These are phyloP conservation scores for Ceratotherium simum DNA, from an alignment of 2,113 vertebrate species.

Conservation along the genomic window DNA sequence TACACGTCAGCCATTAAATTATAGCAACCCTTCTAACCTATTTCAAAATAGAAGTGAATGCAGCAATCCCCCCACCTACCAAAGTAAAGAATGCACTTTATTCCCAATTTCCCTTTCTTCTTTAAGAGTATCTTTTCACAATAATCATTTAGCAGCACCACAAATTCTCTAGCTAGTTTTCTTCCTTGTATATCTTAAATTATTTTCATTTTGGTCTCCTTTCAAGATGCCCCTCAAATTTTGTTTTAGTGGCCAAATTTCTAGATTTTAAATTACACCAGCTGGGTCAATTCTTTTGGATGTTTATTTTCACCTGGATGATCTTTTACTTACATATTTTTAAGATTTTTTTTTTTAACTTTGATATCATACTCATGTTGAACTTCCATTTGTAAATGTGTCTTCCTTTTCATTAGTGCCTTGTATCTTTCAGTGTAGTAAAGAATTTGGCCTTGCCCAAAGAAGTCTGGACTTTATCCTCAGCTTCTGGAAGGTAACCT, in stretches of 20 bases:
- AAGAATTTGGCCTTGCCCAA: background rate
- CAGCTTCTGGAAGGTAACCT: background rate
- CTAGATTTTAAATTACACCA: background rate
- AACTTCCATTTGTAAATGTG: background rate
- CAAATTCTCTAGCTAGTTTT: background rate
- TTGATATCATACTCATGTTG: background rate
- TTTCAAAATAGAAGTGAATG: no score
- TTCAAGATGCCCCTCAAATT: constrained; percentile 9
- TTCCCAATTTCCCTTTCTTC: background rate
- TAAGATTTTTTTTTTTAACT: background rate
- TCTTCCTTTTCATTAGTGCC: background rate
- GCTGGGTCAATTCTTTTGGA: background rate
- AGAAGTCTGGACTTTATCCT: background rate
- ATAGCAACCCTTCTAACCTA: background rate
- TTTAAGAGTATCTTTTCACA: background rate
- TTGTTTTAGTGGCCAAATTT: background rate
- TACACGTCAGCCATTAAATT: background rate
- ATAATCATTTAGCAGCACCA: background rate
- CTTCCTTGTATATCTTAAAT: background rate
- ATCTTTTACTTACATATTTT: background rate
- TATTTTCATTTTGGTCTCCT: background rate
- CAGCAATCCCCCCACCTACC: no score
- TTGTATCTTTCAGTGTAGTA: background rate
- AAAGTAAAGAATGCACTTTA: no score
- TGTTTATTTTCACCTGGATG: background rate